These are phyloP conservation scores for Rhodeus uyekii DNA, from an alignment of 2,797 vertebrate genomes.

Conservation along the genomic window DNA sequence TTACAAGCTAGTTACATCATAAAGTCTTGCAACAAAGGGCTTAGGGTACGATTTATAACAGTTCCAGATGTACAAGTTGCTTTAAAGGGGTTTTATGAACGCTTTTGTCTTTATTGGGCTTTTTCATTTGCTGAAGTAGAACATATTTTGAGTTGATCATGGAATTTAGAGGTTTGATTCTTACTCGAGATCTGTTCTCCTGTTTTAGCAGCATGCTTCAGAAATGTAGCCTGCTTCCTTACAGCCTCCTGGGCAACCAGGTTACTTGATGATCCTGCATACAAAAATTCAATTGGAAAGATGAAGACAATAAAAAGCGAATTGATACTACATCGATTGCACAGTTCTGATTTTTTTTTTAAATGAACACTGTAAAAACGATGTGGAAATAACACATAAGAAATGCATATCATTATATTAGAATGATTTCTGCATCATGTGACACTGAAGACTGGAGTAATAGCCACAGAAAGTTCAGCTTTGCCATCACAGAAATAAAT, in stretches of 20 bases:
- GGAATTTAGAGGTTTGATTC: slow-evolving; percentile 24
- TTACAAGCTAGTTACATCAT: slow-evolving; percentile 20
- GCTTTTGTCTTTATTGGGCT: neutral
- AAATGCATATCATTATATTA: neutral
- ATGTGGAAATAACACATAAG: neutral
- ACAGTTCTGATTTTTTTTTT: neutral
- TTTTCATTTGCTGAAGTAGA: neutral
- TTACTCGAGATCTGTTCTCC: slow-evolving; percentile 70
- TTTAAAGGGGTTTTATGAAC: slow-evolving; percentile 7
- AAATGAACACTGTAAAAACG: neutral
- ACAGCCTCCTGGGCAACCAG: slow-evolving; percentile 72
- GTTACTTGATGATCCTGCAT: slow-evolving; percentile 49
- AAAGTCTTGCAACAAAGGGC: slow-evolving; percentile 12
- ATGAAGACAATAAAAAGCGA: neutral
- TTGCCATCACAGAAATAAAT: neutral
- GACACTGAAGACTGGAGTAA: neutral
- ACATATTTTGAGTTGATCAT: slow-evolving; percentile 5
- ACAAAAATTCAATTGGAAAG: neutral
- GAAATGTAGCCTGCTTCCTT: slow-evolving; percentile 68
- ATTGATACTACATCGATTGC: neutral
- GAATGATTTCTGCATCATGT: neutral
- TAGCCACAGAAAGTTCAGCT: neutral
- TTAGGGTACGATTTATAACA: slow-evolving; percentile 2
- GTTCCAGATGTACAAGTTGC: slow-evolving; percentile 27
- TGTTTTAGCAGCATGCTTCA: slow-evolving; percentile 68